Evolutionary conservation across 2,113 vertebrate species (phyloP).

Genomic region (Proteles cristata): DNA sequence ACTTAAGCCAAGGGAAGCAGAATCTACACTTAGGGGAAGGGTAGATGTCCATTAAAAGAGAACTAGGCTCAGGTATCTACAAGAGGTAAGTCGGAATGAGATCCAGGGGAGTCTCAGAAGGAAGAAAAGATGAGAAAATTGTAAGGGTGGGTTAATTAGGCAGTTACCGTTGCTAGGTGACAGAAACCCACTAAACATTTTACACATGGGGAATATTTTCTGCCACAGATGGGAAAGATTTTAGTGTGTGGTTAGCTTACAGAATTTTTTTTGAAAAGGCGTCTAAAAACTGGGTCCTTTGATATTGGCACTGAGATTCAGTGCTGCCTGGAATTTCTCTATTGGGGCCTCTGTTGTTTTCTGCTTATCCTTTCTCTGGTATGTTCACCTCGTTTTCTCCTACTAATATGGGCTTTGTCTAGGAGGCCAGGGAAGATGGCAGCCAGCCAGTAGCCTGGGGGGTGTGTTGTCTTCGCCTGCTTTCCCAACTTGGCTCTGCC

Average conservation of each 20-base stretch:
- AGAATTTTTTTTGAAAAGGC: neutral
- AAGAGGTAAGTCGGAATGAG: neutral
- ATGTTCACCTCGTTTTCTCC: neutral
- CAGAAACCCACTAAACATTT: neutral
- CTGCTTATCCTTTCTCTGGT: neutral
- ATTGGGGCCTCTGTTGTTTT: neutral
- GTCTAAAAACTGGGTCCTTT: neutral
- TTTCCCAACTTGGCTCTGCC: neutral
- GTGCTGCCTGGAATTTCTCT: neutral
- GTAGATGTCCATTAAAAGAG: neutral
- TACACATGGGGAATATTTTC: neutral
- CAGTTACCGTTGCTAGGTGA: neutral
- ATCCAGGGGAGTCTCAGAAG: neutral
- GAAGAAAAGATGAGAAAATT: neutral
- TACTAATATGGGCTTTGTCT: neutral
- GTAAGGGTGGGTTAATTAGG: neutral
- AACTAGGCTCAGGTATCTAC: neutral
- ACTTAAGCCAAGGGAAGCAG: neutral
- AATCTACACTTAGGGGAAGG: neutral
- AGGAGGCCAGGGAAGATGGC: neutral
- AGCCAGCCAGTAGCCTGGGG: neutral
- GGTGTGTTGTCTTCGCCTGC: neutral
- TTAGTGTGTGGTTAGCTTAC: neutral
- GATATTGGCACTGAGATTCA: neutral
- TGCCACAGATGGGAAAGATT: neutral